Conservation (phyloP, 2,888 invertebrate genomes). For the Drosophila affinis region DNA sequence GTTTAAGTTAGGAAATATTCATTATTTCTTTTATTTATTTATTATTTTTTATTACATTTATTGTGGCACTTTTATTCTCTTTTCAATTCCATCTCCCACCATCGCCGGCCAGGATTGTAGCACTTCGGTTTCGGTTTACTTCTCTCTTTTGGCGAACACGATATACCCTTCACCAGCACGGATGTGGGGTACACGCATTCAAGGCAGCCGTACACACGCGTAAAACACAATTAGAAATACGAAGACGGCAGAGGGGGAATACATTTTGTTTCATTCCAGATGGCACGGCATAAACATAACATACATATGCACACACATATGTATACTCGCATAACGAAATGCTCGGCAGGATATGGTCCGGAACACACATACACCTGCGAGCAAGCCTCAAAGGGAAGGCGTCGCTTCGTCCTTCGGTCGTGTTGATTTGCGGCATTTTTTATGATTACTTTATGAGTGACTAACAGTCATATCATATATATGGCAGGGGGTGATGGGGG, state of each 20-base stretch:
- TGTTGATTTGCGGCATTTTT: slow-evolving; percentile 51
- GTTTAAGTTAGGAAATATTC: no score
- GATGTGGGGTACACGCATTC: slow-evolving; percentile 12
- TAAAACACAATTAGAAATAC: slow-evolving; percentile 42
- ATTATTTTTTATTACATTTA: no score
- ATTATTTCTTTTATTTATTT: no score
- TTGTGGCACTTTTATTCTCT: no score
- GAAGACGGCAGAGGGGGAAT: neutral
- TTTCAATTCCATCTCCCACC: no score
- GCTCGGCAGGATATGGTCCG: slow-evolving; percentile 17
- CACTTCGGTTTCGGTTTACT: neutral
- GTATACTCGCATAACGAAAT: slow-evolving; percentile 25
- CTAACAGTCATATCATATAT: slow-evolving; percentile 2
- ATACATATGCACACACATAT: slow-evolving; percentile 23
- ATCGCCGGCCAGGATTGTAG: no score
- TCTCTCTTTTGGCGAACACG: neutral
- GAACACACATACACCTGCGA: slow-evolving; percentile 16
- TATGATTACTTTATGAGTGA: slow-evolving; percentile 53
- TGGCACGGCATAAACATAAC: slow-evolving; percentile 36
- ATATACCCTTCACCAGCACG: neutral
- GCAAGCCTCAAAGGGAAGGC: neutral
- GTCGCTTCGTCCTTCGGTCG: slow-evolving; percentile 9
- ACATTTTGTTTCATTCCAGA: slow-evolving; percentile 35
- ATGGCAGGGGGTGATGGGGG: neutral
- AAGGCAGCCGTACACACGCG: slow-evolving; percentile 7